Conservation (phyloP, 2,797 vertebrate species). For the Mallotus villosus region DNA sequence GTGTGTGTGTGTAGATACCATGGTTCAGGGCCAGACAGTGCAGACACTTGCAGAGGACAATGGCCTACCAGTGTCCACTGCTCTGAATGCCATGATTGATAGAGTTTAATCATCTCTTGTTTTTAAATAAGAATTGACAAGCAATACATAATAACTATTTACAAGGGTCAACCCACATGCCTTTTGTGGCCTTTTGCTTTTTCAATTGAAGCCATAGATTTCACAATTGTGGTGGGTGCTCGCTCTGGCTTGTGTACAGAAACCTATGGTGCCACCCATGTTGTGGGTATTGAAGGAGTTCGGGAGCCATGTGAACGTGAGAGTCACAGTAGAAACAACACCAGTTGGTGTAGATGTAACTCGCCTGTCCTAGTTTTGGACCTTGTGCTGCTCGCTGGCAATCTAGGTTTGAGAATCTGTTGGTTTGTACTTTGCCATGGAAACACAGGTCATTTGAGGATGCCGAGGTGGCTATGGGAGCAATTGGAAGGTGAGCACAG, state of each 20-base stretch:
- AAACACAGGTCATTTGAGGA: constrained; percentile 53
- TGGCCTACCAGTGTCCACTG: constrained; percentile 64
- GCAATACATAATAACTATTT: constrained; percentile 53
- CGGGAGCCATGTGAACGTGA: constrained; percentile 23
- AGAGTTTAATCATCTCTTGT: constrained; percentile 69
- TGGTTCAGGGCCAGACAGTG: constrained; percentile 57
- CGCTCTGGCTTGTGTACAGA: constrained; percentile 39
- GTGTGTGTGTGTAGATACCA: constrained; percentile 43
- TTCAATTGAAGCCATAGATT: constrained; percentile 44
- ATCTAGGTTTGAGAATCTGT: constrained; percentile 37
- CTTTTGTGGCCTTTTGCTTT: constrained; percentile 61
- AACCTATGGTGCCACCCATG: constrained; percentile 25
- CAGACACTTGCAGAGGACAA: constrained; percentile 68
- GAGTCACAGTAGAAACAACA: constrained; percentile 28
- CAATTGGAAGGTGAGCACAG: constrained; percentile 76
- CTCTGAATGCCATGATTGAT: constrained; percentile 76
- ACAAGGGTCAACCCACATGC: constrained; percentile 45
- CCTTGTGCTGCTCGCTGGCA: constrained; percentile 23
- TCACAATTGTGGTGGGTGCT: constrained; percentile 48
- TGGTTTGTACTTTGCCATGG: constrained; percentile 44
- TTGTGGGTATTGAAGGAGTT: constrained; percentile 9
- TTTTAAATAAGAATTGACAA: constrained; percentile 52
- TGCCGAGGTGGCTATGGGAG: constrained; percentile 72
- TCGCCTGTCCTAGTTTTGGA: constrained; percentile 27
- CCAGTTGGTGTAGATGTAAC: constrained; percentile 25